A percentile compares a stretch with the other conserved stretches of the same genome.
Evolutionary conservation across 2,113 vertebrate genomes (phyloP).

Genomic region (Rhynchomys soricoides): DNA sequence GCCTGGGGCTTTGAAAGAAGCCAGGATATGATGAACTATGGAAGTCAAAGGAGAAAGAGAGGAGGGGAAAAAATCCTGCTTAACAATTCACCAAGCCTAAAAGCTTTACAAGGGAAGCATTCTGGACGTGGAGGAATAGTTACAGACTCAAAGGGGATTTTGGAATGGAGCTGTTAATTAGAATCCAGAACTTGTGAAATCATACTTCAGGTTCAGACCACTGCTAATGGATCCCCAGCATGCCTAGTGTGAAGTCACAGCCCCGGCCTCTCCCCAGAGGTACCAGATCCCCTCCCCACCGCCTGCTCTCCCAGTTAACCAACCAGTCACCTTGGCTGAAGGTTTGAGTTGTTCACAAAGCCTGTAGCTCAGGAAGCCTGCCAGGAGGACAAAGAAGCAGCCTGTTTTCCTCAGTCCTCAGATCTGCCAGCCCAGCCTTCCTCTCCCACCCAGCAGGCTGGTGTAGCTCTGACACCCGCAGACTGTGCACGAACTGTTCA

Average conservation of each 20-base stretch:
- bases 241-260: constrained; percentile 8
- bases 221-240: constrained; percentile 72
- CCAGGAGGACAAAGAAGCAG: constrained; percentile 4
- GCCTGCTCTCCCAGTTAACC: constrained; percentile 71
- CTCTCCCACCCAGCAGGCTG: constrained; percentile 43
- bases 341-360: constrained; percentile 33
- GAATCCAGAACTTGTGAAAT: constrained; percentile 82
- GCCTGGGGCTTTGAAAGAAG: not conserved
- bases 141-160: constrained; percentile 71
- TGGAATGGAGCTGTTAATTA: constrained; percentile 82
- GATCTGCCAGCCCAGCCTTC: constrained; percentile 13
- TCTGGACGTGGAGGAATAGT: constrained; percentile 54
- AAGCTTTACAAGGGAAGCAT: constrained; percentile 49
- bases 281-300: constrained; percentile 30
- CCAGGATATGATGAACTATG: not conserved
- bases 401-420: not conserved
- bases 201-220: constrained; percentile 74
- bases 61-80: not conserved
- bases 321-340: not conserved
- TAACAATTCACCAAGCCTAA: not conserved
- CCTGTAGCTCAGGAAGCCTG: constrained; percentile 55
- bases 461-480: constrained; percentile 44
- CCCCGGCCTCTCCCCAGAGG: constrained; percentile 62
- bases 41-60: not conserved
- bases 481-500: constrained; percentile 39